These are phyloP conservation scores for Desmodus rotundus DNA, from an alignment of 2,113 vertebrate genomes.

Conservation along the genomic window DNA sequence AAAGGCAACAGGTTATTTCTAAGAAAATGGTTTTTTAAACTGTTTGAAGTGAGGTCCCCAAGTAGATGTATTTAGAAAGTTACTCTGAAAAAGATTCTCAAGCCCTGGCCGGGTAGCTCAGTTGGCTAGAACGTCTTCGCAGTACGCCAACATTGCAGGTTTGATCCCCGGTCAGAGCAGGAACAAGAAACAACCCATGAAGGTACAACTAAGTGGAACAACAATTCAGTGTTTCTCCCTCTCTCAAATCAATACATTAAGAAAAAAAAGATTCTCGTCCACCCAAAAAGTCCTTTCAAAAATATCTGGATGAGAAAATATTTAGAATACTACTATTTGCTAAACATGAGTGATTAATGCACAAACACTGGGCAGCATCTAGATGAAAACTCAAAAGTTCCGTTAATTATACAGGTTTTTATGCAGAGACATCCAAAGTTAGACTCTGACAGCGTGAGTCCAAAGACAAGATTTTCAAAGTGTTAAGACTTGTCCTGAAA, in stretches of 20 bases:
- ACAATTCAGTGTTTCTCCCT: no score
- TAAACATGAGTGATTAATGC: background rate
- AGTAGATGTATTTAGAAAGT: constrained; percentile 1
- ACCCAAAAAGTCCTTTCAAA: background rate
- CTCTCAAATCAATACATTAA: background rate
- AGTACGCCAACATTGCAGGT: no score
- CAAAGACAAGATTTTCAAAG: background rate
- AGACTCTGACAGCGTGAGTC: background rate
- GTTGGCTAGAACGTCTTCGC: no score
- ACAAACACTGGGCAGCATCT: background rate
- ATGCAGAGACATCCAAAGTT: background rate
- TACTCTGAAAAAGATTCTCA: constrained; percentile 15
- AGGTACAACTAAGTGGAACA: no score
- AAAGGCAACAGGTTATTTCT: constrained; percentile 47
- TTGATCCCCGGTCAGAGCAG: no score
- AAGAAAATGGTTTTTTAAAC: constrained; percentile 6
- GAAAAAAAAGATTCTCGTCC: background rate
- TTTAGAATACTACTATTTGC: background rate
- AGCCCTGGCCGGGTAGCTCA: no score
- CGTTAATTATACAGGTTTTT: background rate
- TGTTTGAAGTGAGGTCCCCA: background rate
- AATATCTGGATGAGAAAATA: constrained; percentile 11
- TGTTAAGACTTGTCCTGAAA: background rate
- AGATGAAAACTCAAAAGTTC: constrained; percentile 5
- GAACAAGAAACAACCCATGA: no score